Base-by-base conservation (phyloP, 2,888 invertebrate species). In the Hoplodrina ambigua region DNA sequence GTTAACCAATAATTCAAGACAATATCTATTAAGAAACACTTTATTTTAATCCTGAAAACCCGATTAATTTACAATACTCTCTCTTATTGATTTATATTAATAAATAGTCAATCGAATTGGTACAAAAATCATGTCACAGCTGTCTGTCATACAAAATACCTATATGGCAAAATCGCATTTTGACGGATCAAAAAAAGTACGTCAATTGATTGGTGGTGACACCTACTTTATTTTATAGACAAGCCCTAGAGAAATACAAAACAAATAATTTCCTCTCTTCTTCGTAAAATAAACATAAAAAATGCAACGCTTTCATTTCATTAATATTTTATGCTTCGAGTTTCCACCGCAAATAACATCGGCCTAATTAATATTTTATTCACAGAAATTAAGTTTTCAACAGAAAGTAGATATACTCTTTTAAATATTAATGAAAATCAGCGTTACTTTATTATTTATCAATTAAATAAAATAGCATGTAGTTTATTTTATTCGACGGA, bases 331-430 rank as follows among this genome's bases (percentile, higher is more conserved):
- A 17, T n/a, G 13, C 60, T 50, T 4, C 50, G 20, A 46, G 10
- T 67, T 37, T 19, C n/a, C 15, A 25, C 58, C 69, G 37, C 54
- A 62, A 52, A 69, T 25, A 53, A 19, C 6, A 58, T 46, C 54
- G 50, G 37, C 20, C 59, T 55, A 4, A 75, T 62, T 50, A 33
- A 75, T 54, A 30, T 62, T 58, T 46, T 30, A 69, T 37, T 52
- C 19, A 54, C 11, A n/a, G 13, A n/a, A 30, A 50, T 67, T 49
- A 25, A 50, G 17, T 58, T 55, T 37, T 10, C 11, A 37, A 20
- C 41, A 49, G 6, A 54, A 30, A 30, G 50, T 37, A 15, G 4
- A 19, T 2, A 4, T 8, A 10, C 30, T 63, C 50, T 30, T 25
- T 55, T 19, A 56, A 41, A 55, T 1, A 15, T 54, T 55, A 7